These are phyloP conservation scores for Microvelia longipes DNA, from an alignment of 1,140 invertebrate genomes.

Conservation along the genomic window DNA sequence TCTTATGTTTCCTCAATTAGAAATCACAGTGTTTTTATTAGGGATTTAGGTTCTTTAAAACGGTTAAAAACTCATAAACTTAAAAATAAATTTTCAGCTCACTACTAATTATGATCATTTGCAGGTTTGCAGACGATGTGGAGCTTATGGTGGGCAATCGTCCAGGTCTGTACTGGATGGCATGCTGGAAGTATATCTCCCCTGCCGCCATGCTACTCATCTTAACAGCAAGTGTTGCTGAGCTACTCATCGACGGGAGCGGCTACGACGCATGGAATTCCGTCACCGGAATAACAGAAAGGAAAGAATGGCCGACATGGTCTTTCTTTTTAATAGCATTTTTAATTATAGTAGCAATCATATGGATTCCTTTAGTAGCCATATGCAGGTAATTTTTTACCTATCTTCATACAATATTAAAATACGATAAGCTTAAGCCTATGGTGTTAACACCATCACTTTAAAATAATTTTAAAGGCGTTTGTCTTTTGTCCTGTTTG, in stretches of 20 bases:
- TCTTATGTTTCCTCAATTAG: too few species aligned
- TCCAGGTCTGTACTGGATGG: conserved; percentile 74
- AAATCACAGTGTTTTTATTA: too few species aligned
- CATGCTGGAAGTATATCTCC: conserved; percentile 88
- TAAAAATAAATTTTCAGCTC: too few species aligned
- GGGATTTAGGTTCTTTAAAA: too few species aligned
- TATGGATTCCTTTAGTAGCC: conserved; percentile 76
- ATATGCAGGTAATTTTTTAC: conserved; percentile 47
- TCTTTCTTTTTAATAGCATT: conserved; percentile 56
- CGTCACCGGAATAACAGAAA: conserved; percentile 49
- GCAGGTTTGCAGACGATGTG: conserved; percentile 79
- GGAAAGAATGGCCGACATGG: conserved; percentile 64
- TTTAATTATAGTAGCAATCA: conserved; percentile 58
- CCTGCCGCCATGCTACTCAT: conserved; percentile 81
- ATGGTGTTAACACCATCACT: too few species aligned
- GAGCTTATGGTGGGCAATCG: conserved; percentile 83
- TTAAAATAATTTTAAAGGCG: too few species aligned
- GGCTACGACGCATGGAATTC: conserved; percentile 77
- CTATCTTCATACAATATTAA: background rate
- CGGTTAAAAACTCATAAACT: too few species aligned
- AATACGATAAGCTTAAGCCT: too few species aligned
- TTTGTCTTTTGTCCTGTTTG: too few species aligned
- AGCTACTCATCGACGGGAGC: conserved; percentile 63
- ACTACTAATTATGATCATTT: too few species aligned
- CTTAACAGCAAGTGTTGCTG: conserved; percentile 64